Percentiles rank a stretch among this genome's conserved stretches.
phyloP scores from a whole-genome alignment of 1,140 invertebrate species.

The Achroia grisella region DNA sequence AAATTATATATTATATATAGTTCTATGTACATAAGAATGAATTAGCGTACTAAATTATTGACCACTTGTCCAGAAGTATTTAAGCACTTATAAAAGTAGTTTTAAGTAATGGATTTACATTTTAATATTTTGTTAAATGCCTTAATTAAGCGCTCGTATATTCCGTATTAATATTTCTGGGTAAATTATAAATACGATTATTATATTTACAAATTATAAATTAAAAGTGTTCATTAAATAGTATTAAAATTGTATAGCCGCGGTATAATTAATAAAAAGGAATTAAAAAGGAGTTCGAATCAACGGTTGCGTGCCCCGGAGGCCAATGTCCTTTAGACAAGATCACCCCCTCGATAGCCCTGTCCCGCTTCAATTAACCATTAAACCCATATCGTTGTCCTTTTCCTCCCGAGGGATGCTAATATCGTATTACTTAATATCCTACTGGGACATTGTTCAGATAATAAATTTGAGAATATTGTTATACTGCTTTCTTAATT shows the following conservation, averaged over 20 bases:
- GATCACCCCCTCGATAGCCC: conserved; percentile 51
- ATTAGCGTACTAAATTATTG: too few relatives aligned
- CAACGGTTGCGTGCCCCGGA: conserved; percentile 68
- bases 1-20: too few relatives aligned
- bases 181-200: too few relatives aligned
- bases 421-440: conserved; percentile 70
- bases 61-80: too few relatives aligned
- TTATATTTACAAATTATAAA: neutral
- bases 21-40: too few relatives aligned
- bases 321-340: conserved; percentile 71
- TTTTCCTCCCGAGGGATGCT: conserved; percentile 59
- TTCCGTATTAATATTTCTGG: too few relatives aligned
- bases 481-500: conserved; percentile 36
- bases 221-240: conserved; percentile 2
- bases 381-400: conserved; percentile 47
- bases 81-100: too few relatives aligned
- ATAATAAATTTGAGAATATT: conserved; percentile 59
- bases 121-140: too few relatives aligned
- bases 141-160: too few relatives aligned
- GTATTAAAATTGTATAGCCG: conserved; percentile 18
- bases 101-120: too few relatives aligned
- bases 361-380: conserved; percentile 56
- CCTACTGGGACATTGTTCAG: conserved; percentile 53
- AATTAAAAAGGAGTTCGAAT: conserved; percentile 70
- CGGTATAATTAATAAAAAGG: conserved; percentile 68